A percentile compares a stretch with the other conserved stretches of the same genome.
phyloP scores from a whole-genome alignment of 1,140 invertebrate genomes.

The Belonocnema kinseyi region DNA sequence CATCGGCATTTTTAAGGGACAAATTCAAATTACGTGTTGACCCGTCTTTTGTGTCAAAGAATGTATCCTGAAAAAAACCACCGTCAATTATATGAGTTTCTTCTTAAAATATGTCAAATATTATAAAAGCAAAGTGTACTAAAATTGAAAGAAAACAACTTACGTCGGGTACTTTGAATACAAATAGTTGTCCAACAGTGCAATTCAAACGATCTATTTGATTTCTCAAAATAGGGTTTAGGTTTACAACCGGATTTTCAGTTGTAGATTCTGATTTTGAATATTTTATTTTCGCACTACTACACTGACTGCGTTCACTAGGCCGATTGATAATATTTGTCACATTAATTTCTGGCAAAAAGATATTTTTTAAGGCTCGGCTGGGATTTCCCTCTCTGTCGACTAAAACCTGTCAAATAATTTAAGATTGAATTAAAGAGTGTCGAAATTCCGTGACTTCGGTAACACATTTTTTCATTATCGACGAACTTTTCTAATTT shows the following conservation, averaged over 20 bases:
- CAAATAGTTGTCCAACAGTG: slow-evolving; percentile 84
- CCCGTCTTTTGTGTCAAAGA: slow-evolving; percentile 92
- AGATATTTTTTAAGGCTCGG: slow-evolving; percentile 74
- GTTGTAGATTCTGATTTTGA: slow-evolving; percentile 65
- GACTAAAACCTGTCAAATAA: slow-evolving; percentile 76
- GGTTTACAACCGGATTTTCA: slow-evolving; percentile 79
- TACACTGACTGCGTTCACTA: background rate
- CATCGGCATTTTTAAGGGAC: slow-evolving; percentile 83
- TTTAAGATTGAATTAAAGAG: background rate
- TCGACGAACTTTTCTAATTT: too few relatives aligned
- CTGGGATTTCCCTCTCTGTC: slow-evolving; percentile 77
- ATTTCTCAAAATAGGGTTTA: slow-evolving; percentile 85
- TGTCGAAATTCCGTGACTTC: too few relatives aligned
- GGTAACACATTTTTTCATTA: too few relatives aligned
- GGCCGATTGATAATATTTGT: slow-evolving; percentile 78
- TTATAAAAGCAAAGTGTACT: background rate
- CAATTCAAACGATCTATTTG: slow-evolving; percentile 90
- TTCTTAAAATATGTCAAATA: slow-evolving; percentile 3
- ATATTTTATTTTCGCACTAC: background rate
- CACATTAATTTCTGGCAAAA: slow-evolving; percentile 80
- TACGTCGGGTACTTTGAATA: slow-evolving; percentile 87
- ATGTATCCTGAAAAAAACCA: slow-evolving; percentile 83
- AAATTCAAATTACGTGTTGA: slow-evolving; percentile 84
- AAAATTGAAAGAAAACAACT: slow-evolving; percentile 50
- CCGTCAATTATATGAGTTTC: background rate